phyloP scores from a whole-genome alignment of 2,888 invertebrate genomes.

The Congeria kusceri region DNA sequence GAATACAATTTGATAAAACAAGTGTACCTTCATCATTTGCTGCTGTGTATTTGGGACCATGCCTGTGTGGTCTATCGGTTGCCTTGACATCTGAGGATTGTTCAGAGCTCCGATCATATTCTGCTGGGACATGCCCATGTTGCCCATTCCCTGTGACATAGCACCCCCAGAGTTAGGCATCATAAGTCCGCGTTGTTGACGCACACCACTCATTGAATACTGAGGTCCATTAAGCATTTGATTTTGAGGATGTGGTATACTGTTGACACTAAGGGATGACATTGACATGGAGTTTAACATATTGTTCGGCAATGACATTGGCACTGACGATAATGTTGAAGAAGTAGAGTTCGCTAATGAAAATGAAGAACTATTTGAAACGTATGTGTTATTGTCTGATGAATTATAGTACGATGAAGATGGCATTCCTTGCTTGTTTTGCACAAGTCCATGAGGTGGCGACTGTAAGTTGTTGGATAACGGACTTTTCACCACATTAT shows the following conservation, averaged over 20 bases:
- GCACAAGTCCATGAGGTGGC: conserved; percentile 75
- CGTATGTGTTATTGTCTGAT: conserved; percentile 64
- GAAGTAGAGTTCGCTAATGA: conserved; percentile 60
- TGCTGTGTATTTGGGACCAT: conserved; percentile 70
- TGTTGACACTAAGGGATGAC: conserved; percentile 53
- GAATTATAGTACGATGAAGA: conserved; percentile 60
- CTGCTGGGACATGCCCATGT: conserved; percentile 69
- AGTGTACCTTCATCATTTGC: conserved; percentile 76
- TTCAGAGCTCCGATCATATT: conserved; percentile 69
- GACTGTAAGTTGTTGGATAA: conserved; percentile 79
- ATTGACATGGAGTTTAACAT: conserved; percentile 54
- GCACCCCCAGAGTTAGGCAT: conserved; percentile 63
- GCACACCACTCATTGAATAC: conserved; percentile 73
- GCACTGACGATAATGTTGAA: conserved; percentile 58
- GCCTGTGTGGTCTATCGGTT: conserved; percentile 72
- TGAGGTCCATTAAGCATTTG: conserved; percentile 84
- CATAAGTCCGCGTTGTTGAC: conserved; percentile 59
- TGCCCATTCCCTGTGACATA: conserved; percentile 54
- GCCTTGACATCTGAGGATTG: conserved; percentile 71
- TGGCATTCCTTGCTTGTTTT: conserved; percentile 66
- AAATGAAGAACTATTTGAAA: conserved; percentile 71
- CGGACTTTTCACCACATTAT: conserved; percentile 79
- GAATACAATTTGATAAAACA: not conserved
- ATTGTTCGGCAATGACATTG: conserved; percentile 55
- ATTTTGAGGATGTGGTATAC: conserved; percentile 68